Conservation (phyloP, 2,113 vertebrate genomes). For the Perccottus glenii region DNA sequence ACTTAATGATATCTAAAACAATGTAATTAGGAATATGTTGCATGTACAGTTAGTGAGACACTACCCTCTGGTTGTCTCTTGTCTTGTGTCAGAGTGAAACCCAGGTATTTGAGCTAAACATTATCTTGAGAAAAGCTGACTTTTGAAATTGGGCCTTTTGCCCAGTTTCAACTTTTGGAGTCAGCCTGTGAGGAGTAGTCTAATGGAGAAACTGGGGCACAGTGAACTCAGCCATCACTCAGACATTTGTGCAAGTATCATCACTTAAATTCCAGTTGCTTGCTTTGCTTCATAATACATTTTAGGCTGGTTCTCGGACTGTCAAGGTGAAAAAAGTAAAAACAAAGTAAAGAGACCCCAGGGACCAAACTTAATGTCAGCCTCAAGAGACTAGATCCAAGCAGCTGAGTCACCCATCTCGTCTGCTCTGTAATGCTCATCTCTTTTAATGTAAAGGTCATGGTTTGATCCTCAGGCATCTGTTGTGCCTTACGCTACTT, state of each 20-base stretch:
- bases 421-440: constrained; percentile 25
- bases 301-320: background rate
- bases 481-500: constrained; percentile 10
- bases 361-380: constrained; percentile 15
- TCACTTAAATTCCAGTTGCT: constrained; percentile 5
- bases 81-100: constrained; percentile 11
- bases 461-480: constrained; percentile 40
- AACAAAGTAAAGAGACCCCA: constrained; percentile 3
- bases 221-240: constrained; percentile 28
- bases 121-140: background rate
- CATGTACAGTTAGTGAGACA: background rate
- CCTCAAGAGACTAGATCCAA: constrained; percentile 23
- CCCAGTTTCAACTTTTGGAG: constrained; percentile 6
- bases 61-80: constrained; percentile 3
- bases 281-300: background rate
- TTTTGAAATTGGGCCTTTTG: constrained; percentile 10
- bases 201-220: constrained; percentile 31
- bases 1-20: too few relatives aligned
- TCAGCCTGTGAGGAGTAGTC: constrained; percentile 10
- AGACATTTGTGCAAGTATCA: constrained; percentile 5
- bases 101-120: background rate
- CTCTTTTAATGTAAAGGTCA: constrained; percentile 56
- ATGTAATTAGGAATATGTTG: too few relatives aligned
- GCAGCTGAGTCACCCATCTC: constrained; percentile 36
- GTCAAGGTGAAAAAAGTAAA: background rate